A percentile compares a stretch with the other conserved stretches of the same genome.
Evolutionary conservation across 2,888 invertebrate genomes (phyloP).

Genomic region (Amphimallon solstitiale): DNA sequence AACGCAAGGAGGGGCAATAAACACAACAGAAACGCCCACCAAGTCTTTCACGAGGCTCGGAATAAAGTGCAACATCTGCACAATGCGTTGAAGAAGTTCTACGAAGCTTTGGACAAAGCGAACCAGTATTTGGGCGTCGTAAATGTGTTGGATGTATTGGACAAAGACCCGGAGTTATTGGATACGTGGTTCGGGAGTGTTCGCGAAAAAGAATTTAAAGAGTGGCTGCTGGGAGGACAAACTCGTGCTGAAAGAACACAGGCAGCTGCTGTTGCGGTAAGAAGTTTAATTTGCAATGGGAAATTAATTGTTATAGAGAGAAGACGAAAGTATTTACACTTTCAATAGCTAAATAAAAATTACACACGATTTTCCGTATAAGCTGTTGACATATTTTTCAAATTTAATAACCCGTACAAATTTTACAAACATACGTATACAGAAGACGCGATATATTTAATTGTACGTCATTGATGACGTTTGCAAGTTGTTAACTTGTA

Average conservation of each 20-base stretch:
- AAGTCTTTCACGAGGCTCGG: conserved; percentile 9
- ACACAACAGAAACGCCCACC: not conserved
- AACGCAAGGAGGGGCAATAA: not conserved
- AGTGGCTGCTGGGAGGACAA: conserved; percentile 35
- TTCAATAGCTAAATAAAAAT: too few species aligned
- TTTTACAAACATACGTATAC: too few species aligned
- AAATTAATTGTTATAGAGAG: too few species aligned
- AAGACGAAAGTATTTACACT: too few species aligned
- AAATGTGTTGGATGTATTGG: conserved; percentile 12
- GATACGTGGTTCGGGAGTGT: conserved; percentile 21
- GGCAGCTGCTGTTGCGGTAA: not conserved
- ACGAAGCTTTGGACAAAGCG: conserved; percentile 15
- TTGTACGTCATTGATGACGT: too few species aligned
- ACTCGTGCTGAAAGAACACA: conserved; percentile 17
- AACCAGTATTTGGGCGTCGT: conserved; percentile 26
- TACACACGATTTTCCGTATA: too few species aligned
- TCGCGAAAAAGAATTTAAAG: not conserved
- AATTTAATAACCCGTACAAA: too few species aligned
- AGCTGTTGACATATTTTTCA: too few species aligned
- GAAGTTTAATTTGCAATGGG: too few species aligned
- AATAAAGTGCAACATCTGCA: not conserved
- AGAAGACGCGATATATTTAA: too few species aligned
- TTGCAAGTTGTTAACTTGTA: too few species aligned
- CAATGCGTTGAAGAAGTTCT: conserved; percentile 2
- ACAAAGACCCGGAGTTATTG: conserved; percentile 12